Conservation (phyloP, 2,888 invertebrate species). For the Cacoxenus indagator region DNA sequence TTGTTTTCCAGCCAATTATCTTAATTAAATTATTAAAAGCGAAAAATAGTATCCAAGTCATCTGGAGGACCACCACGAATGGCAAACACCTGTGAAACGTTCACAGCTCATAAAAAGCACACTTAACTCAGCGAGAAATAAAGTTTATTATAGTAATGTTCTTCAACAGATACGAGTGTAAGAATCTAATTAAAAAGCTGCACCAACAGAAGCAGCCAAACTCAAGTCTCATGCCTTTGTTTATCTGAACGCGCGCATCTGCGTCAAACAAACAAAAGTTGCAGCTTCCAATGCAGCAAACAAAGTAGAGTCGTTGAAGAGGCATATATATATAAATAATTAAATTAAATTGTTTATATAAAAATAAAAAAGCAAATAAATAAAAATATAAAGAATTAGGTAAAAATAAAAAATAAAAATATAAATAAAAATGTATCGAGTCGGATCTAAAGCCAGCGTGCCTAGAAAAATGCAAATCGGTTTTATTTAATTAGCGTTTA, state of each 20-base stretch:
- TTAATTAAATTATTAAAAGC: neutral
- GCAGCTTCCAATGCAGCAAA: neutral
- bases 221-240: neutral
- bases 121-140: too few relatives aligned
- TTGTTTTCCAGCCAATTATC: neutral
- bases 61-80: neutral
- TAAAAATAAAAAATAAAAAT: too few relatives aligned
- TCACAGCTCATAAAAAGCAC: too few relatives aligned
- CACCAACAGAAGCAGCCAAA: neutral
- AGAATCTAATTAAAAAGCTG: neutral
- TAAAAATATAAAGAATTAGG: neutral
- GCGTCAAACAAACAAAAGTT: neutral
- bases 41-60: neutral
- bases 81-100: neutral
- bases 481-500: constrained; percentile 61
- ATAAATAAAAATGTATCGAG: neutral
- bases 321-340: neutral
- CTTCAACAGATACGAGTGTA: neutral
- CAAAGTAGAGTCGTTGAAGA: neutral
- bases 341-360: too few relatives aligned
- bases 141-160: too few relatives aligned
- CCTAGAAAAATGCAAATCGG: constrained; percentile 59
- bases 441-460: constrained; percentile 12
- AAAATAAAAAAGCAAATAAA: neutral
- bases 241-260: neutral